A percentile compares a stretch with the other conserved stretches of the same genome.
Evolutionary conservation across 1,140 invertebrate genomes (phyloP).

Genomic region (Chrysoperla carnea): DNA sequence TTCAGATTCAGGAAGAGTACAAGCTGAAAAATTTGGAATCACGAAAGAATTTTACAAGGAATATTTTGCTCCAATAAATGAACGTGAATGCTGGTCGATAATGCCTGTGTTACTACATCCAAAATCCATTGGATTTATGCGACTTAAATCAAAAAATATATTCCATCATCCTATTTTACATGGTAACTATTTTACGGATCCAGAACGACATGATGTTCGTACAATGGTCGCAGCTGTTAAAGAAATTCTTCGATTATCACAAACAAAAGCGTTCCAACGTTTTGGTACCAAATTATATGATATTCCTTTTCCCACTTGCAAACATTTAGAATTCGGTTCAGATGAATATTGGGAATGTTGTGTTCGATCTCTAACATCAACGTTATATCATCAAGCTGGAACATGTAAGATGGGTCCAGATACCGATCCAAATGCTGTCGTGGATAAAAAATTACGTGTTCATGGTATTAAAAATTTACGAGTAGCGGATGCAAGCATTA

Average conservation of each 20-base stretch:
- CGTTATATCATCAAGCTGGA: conserved; percentile 31
- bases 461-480: conserved; percentile 23
- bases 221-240: conserved; percentile 22
- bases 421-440: conserved; percentile 31
- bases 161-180: conserved; percentile 41
- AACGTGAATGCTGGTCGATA: conserved; percentile 23
- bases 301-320: conserved; percentile 27
- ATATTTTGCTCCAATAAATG: conserved; percentile 29
- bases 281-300: conserved; percentile 22
- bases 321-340: conserved; percentile 18
- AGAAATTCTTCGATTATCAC: conserved; percentile 15
- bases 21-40: conserved; percentile 33
- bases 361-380: conserved; percentile 28
- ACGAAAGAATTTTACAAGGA: conserved; percentile 35
- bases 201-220: conserved; percentile 23
- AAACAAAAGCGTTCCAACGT: conserved; percentile 17
- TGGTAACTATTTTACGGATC: conserved; percentile 39
- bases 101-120: conserved; percentile 37
- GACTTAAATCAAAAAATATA: conserved; percentile 36
- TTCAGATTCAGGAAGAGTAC: conserved; percentile 23
- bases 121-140: conserved; percentile 36
- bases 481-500: conserved; percentile 24
- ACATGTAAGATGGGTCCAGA: conserved; percentile 44
- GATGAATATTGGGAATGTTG: too few species aligned
- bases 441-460: conserved; percentile 33